Conservation (phyloP, 2,113 vertebrate genomes). For the Romanogobio albipinnatus region DNA sequence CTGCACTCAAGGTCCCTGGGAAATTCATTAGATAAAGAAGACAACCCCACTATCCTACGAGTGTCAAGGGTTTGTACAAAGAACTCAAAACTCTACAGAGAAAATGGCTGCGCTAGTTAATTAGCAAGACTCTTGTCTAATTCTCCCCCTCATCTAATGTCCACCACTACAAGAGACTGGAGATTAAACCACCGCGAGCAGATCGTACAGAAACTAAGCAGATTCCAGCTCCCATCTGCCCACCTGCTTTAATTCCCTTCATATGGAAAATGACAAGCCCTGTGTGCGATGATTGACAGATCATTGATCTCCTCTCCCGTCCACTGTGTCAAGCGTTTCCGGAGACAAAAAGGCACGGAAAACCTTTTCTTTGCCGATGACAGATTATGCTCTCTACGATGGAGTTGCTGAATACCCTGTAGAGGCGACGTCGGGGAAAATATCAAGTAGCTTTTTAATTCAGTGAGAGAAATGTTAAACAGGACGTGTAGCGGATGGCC, state of each 20-base stretch:
- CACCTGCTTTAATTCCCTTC: neutral
- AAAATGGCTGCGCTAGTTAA: conserved; percentile 68
- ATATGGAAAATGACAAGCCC: conserved; percentile 14
- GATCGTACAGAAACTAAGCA: neutral
- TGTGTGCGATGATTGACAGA: neutral
- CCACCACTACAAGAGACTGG: conserved; percentile 60
- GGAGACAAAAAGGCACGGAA: conserved; percentile 45
- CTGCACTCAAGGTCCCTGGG: conserved; percentile 61
- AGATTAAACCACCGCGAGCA: conserved; percentile 61
- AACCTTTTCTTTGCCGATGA: conserved; percentile 50
- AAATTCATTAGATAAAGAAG: conserved; percentile 70
- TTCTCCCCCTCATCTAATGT: conserved; percentile 69
- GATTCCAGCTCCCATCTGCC: neutral
- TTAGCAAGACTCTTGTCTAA: conserved; percentile 72
- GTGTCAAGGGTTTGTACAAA: conserved; percentile 63
- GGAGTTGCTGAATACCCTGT: conserved; percentile 49
- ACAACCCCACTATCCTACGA: conserved; percentile 60
- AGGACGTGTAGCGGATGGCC: conserved; percentile 57
- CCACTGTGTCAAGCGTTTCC: neutral
- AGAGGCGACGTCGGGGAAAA: conserved; percentile 57
- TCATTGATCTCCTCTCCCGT: conserved; percentile 34
- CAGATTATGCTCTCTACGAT: conserved; percentile 53
- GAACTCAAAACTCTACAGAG: conserved; percentile 41
- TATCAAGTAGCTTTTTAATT: conserved; percentile 68
- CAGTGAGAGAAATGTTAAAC: conserved; percentile 68